Base-by-base conservation (phyloP, 2,888 invertebrate species). In the Chromoteleia sp. region DNA sequence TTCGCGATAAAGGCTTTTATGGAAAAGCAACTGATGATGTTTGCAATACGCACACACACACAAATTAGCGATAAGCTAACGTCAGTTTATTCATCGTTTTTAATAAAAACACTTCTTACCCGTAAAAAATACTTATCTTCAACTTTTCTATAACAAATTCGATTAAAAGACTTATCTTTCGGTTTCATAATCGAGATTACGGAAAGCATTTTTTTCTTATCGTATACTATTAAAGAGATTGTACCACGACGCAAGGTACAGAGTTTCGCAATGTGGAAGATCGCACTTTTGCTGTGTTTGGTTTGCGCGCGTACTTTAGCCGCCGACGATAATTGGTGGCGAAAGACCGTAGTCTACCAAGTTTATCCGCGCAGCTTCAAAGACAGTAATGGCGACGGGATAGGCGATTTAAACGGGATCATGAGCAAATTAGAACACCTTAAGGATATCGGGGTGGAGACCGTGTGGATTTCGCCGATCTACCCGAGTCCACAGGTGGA, bases 281-380 rank as follows among this genome's bases (percentile, higher is more conserved):
- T 30, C 7, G 10, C 25, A 10, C 29, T 73, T 4, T 25, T 39
- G 10, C 12, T 52, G 29, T 52, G 52, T 8, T 6, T 2, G 6
- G 1, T 52, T 1, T 29, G 52, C 52, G 52, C 30, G 14, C 17
- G n/a, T n/a, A 4, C 4, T 17, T 33, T n/a, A 10, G 33, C 54
- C 17, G n/a, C 4, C 4, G 43, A 48, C 2, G 25, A 80, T 33
- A 95, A 96, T 84, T 98, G 98, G 98, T 98, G 97, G 96, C 93
- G 96, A 89, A 95, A 94, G 52, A 94, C 95, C 1, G 93, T 95
- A 8, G 94, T 97, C 63, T 98, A 98, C 92, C 97, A 98, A 92
- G 95, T 98, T 58, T 97, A 97, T 89, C 96, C 97, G 0, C 93
- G 96, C 48, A 97, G 97, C 0, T 98, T 97, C 92, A 95, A 95